Base-by-base conservation (phyloP, 2,797 vertebrate species). In the Nyctalus aviator region DNA sequence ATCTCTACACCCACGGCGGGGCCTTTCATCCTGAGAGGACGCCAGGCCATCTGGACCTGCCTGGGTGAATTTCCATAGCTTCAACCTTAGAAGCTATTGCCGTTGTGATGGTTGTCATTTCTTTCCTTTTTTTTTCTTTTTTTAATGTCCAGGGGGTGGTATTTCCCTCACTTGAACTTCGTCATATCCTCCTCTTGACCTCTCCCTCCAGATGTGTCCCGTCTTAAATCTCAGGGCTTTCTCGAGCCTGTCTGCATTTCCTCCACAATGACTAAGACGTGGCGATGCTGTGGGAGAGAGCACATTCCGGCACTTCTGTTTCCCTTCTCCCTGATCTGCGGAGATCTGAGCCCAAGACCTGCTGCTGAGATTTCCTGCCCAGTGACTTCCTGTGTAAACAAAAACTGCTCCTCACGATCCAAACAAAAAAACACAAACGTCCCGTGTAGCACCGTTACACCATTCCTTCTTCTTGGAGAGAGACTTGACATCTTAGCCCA, bases 341-440 rank as follows among this genome's bases (percentile, higher is more conserved):
- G 94, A 96, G 84, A 96, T 78, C 64, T 72, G 44, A 94, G 90
- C 72, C 64, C 84, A 41, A 94, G 95, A 78, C 71, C 73, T 8
- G 48, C 41, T 59, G 30, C 59, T 32, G 41, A 37, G 53, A 93
- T 79, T 95, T 97, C 88, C 95, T 90, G 85, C 68, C 75, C 62
- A 44, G 30, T 35, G 68, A 93, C 71, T 97, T 90, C 76, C 81
- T 91, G 37, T 93, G 71, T 96, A 96, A 97, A 95, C 66, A 96
- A 94, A 96, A 93, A 76, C 78, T 95, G 35, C 55, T 88, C 46
- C 20, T 90, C 35, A 73, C 85, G 37, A 83, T 59, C 77, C 93
- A 86, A 95, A 94, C 13, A 62, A 75, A 88, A 93, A 95, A 88
- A 69, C 69, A 92, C 30, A 93, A 90, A 77, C 57, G 79, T 85